Base-by-base conservation (phyloP, 2,888 invertebrate genomes). In the Augochlorella aurata region DNA sequence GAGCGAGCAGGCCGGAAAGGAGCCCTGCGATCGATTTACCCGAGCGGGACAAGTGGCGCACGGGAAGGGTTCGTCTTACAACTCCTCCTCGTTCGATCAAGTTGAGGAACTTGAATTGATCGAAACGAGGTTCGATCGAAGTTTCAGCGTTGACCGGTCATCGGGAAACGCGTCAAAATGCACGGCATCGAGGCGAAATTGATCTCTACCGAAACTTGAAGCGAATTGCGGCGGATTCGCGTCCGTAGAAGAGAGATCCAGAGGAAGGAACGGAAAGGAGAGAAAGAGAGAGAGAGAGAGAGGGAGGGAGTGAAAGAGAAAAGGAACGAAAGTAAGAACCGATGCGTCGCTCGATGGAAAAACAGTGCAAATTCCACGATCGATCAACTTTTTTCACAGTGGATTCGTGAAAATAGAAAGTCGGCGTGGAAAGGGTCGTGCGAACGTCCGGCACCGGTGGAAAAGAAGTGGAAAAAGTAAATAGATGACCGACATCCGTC, bases 311-410 rank as follows among this genome's bases (percentile, higher is more conserved):
- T 38, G 38, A 38, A 7, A 38, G 38, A 38, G 47, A 49, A 18
- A 44, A 29, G 14, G 3, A 45, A 29, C 24, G 24, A 58, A 58
- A 58, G 58, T 58, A 7, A 14, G 24, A 14, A 67, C 45, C 79
- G 67, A 80, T 80, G 61, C 45, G 18, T 18, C n/a, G 45, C 38
- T 70, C 74, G 45, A 74, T 69, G 82, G 81, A 21, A 81, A 49
- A 29, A 5, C 10, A 44, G 12, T 29, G 73, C 68, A 8, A 29
- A 49, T 45, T 66, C 8, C 44, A 45, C 21, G 66, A 68, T 38
- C 72, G 45, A 50, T 18, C 14, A 38, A 14, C 29, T 52, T 52
- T 44, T n/a, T 38, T 44, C 61, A 5, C 7, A 49, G 54, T 8
- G 21, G 12, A 29, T 52, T n/a, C 18, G 47, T 68, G 45, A 47